Conservation (phyloP, 2,888 invertebrate species). For the Rhynchonema sp. region DNA sequence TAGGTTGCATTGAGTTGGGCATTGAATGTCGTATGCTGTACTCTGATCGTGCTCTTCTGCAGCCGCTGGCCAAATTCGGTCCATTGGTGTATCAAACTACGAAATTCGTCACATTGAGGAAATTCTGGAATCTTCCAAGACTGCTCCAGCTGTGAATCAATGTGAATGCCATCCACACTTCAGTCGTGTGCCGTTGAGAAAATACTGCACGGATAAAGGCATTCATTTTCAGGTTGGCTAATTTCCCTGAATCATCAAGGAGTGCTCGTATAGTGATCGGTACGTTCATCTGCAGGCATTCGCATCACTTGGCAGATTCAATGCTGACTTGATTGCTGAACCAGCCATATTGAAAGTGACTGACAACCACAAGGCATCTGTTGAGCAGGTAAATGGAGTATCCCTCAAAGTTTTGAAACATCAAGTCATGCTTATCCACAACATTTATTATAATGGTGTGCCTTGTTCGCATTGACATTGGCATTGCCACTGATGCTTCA, state of each 20-base stretch:
- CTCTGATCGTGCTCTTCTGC: not conserved
- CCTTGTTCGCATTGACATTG: too few species aligned
- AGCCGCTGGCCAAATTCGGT: conserved; percentile 35
- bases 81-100: conserved; percentile 65
- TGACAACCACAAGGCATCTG: conserved; percentile 36
- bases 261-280: too few species aligned
- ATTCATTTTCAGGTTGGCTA: conserved; percentile 31
- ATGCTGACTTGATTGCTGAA: conserved; percentile 36
- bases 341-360: conserved; percentile 41
- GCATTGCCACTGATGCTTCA: too few species aligned
- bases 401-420: too few species aligned
- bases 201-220: conserved; percentile 26
- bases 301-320: conserved; percentile 23
- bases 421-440: too few species aligned
- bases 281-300: conserved; percentile 29
- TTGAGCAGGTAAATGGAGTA: conserved; percentile 28
- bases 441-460: too few species aligned
- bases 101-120: conserved; percentile 48
- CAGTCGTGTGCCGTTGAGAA: conserved; percentile 23
- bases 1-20: conserved; percentile 23
- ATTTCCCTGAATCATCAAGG: too few species aligned
- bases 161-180: conserved; percentile 33
- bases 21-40: conserved; percentile 9
- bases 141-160: conserved; percentile 19
- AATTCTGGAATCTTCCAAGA: conserved; percentile 29